Base-by-base conservation (phyloP, 1,140 invertebrate genomes). In the Drosophila mauritiana region DNA sequence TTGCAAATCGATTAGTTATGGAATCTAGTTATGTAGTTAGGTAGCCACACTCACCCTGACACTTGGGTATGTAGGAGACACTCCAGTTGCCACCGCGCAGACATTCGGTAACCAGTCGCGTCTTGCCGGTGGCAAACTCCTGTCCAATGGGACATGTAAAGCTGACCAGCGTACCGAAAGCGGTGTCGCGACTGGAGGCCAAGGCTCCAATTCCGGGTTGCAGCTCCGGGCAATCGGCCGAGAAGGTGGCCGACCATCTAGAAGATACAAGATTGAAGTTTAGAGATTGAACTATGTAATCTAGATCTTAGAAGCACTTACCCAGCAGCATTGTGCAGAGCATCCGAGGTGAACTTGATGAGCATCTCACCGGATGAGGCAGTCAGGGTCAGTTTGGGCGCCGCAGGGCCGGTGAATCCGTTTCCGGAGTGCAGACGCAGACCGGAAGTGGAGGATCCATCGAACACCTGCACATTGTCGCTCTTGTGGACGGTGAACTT, bases 111-210 rank as follows among this genome's bases (percentile, higher is more conserved):
- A 95, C 95, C 70, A 98, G 96, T 85, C 96, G 95, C 46, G 95
- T 93, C 91, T 97, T 96, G 75, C 97, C 97, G 56, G 97, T 98
- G 17, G 97, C 96, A 92, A 99, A 99, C 93, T 99, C 98, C 93
- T 98, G 97, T 36, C 98, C 98, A 85, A 96, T 94, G 1, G 98
- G 97, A 92, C 98, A 99, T 8, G 97, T 96, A 89, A 98, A 98
- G 43, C 95, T 96, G 40, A 98, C 96, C 40, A 95, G 93, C 43
- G 97, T 98, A 73, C 97, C 98, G 93, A 98, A 98, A 48, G 97
- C 96, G 27, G 97, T 98, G 91, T 98, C 97, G 88, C 97, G 94
- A 85, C 96, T 98, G 15, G 97, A 98, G 34, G 97, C 97, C 80
- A 98, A 93, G 27, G 97, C 97, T 80, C 97, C 96, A 80, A 95